Base-by-base conservation (phyloP, 35 echinoderm and acorn worm species). In the Apostichopus parvimensis region DNA sequence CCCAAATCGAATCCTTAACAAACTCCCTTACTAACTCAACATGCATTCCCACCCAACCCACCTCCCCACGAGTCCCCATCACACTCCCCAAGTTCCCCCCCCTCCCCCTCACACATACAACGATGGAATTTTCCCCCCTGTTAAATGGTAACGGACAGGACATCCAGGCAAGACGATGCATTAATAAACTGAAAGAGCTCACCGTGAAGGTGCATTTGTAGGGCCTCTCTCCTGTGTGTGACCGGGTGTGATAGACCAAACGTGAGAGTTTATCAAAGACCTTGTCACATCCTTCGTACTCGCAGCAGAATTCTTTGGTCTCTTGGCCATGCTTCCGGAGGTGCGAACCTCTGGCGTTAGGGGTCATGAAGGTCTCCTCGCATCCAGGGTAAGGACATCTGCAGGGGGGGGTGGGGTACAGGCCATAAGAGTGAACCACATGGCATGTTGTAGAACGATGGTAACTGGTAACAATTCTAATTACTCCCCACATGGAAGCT, bases 201-300 rank as follows among this genome's bases (percentile, higher is more conserved):
- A 98, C 96, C 81, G 89, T 64, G 59, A 89, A 94, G 55, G 94
- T 93, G 87, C 97, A 99, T 71, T 96, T 95, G 87, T 91, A 96
- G 0, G 97, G 95, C 57, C 97, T 91, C 87, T 99, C 97, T 15
- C 97, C 97, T 1, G 97, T 99, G 45, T 99, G 97, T 23, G 97
- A 96, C 23, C 95, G 73, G 86, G 95, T 95, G 91, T 99, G 97
- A 7, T 94, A 90, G 62, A 87, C 93, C 70, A 99, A 92, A 20
- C 97, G 79, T 22, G 95, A 99, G 1, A 88, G 86, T 59, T 99
- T 99, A 18, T 99, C 95, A 92, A 94, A 99, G 18, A 94, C 87
- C 83, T 99, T 99, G 13, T 82, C 86, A 57, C 97, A 99, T 7
- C 94, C 94, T 77, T 93, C 93, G 53, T 94, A 93, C 5, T 92